phyloP scores from a whole-genome alignment of 2,113 vertebrate species.

The Albula glossodonta region DNA sequence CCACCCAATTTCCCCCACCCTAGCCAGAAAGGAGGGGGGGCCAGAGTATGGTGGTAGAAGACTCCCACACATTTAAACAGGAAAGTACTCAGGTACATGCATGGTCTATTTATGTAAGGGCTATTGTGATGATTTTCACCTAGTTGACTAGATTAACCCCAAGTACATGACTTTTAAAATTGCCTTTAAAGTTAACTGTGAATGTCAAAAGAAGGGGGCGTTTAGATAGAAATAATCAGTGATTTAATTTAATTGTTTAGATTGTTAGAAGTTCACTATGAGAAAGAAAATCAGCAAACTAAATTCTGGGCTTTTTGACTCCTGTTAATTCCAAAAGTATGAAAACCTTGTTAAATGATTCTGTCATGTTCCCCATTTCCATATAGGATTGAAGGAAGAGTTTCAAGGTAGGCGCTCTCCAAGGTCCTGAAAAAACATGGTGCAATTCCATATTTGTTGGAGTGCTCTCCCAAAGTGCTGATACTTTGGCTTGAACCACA shows the following conservation, averaged over 20 bases:
- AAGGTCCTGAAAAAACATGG: conserved; percentile 16
- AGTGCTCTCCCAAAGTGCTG: conserved; percentile 4
- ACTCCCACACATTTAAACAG: too few species aligned
- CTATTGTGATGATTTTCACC: too few species aligned
- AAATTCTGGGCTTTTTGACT: neutral
- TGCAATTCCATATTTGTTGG: neutral
- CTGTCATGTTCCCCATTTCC: neutral
- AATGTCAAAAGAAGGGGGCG: neutral
- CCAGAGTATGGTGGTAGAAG: too few species aligned
- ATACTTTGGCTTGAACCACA: neutral
- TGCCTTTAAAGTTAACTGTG: neutral
- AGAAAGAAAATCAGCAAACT: neutral
- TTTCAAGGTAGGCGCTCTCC: neutral
- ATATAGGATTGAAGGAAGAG: neutral
- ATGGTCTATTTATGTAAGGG: too few species aligned
- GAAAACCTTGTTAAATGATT: neutral
- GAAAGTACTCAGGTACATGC: too few species aligned
- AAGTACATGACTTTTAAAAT: too few species aligned
- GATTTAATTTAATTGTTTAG: too few species aligned
- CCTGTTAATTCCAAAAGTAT: neutral
- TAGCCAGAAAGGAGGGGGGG: too few species aligned
- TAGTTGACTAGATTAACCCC: too few species aligned
- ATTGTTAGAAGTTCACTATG: too few species aligned
- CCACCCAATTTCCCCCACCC: neutral
- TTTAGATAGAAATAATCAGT: too few species aligned